Evolutionary conservation across 2,113 vertebrate genomes (phyloP), one percentile per base, ranked within the genome.

Genomic region (Crotalus tigris): DNA sequence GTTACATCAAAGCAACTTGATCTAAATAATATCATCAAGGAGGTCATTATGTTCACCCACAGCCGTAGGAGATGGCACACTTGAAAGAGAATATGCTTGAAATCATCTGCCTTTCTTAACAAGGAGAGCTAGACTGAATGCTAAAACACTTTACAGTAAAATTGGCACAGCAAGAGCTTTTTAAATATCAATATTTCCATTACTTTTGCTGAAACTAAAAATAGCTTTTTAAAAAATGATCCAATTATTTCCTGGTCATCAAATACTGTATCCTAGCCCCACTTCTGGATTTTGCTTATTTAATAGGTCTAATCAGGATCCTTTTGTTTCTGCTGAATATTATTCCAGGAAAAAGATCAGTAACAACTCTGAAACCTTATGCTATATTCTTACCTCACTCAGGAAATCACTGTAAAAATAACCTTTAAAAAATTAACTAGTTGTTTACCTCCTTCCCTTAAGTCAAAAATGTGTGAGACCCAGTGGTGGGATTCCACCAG

Each of bases 71-170:
- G 92, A 9, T 92, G 93, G 92, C 94, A 46, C 0, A 59, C 94
- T 95, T 94, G 90, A 94, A 94, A 96, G 97, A 86, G 46, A 94
- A 94, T 61, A 89, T 29, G 49, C 46, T 93, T 91, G 1, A 89
- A 95, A 91, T 87, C 69, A 55, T 93, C 89, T 91, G 89, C 55
- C 89, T 88, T 81, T 49, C 58, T 51, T 55, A 93, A 92, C 39
- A 91, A 5, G 19, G 91, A 89, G 59, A 94, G 69, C 13, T 15
- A 90, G 87, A 94, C 92, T 85, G 92, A 95, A 96, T 1, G 61
- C 54, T 88, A 89, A 90, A 86, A 85, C 10, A 53, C 58, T 91
- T 93, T 57, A 0, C 9, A 46, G 58, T 93, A 26, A 3, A 86
- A n/a, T 3, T 61, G 39, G 11, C 0, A 54, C 12, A 93, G 64